Conservation (phyloP, 2,113 vertebrate species). For the Catharus bicknelli region DNA sequence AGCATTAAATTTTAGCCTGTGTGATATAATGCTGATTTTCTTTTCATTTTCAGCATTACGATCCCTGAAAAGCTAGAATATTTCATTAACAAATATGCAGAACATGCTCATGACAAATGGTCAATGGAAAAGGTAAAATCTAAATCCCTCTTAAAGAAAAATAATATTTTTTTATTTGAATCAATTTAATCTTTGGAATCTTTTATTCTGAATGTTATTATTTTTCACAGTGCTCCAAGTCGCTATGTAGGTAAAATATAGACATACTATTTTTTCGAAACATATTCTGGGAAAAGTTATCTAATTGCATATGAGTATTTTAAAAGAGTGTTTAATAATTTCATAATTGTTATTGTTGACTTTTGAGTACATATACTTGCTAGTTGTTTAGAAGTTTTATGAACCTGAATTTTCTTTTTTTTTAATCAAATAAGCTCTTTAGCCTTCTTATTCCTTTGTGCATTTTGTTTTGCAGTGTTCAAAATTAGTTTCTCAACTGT, state of each 20-base stretch:
- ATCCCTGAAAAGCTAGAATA: slow-evolving; percentile 94
- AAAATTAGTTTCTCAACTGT: neutral
- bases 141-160: neutral
- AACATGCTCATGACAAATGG: slow-evolving; percentile 94
- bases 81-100: slow-evolving; percentile 95
- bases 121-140: slow-evolving; percentile 92
- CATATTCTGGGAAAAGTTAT: neutral
- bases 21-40: neutral
- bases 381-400: neutral
- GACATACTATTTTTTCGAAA: neutral
- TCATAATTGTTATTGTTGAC: neutral
- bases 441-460: neutral
- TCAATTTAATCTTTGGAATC: neutral
- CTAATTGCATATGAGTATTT: neutral
- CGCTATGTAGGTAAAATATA: neutral
- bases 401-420: neutral
- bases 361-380: neutral
- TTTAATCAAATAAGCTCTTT: neutral
- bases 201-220: neutral
- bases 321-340: neutral
- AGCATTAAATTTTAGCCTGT: neutral
- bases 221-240: neutral
- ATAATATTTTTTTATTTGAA: neutral
- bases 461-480: neutral
- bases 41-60: slow-evolving; percentile 77